Base-by-base conservation (phyloP, 1,140 invertebrate genomes). In the Penaeus indicus region DNA sequence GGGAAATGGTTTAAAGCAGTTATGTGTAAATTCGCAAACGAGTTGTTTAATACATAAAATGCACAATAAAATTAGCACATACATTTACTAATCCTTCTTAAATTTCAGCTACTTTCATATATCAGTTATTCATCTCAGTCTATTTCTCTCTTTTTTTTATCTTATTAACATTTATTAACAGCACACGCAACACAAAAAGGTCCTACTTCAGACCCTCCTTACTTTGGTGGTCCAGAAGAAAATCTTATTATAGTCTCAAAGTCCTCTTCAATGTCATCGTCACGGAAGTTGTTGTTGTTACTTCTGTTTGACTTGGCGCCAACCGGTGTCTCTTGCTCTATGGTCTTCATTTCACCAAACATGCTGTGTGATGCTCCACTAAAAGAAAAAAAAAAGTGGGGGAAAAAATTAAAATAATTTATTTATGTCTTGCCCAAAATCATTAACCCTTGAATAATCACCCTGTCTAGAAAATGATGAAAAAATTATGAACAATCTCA, bases 281-380 rank as follows among this genome's bases (percentile, higher is more conserved):
- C 93, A 91, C 93, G 92, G 89, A 93, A 93, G 80, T 63, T 88
- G 69, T 88, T 88, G 60, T 88, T 88, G 81, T 78, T 80, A 80
- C 27, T 81, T 75, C 63, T 81, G 42, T 60, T 54, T 10, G 27
- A 61, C n/a, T 88, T 89, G n/a, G 61, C 22, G 72, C 94, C 92
- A 77, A 92, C 85, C 63, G 94, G 93, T 69, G 93, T 94, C 92
- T 96, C 96, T 93, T 99, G 98, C 92, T 97, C 96, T 91, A 99
- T 98, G 11, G 95, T 95, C 91, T 96, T 95, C 97, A 99, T 99
- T 92, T 99, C 98, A 81, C 95, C 96, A 69, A 98, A 92, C 19
- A 97, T 97, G 18, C 97, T 99, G 94, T 99, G 98, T 91, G 97
- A 97, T 63, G 98, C 95, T 88, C 95, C 96, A 89, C 96, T 96